These are phyloP conservation scores for Piprites chloris DNA, from an alignment of 2,113 vertebrate species.

Conservation along the genomic window DNA sequence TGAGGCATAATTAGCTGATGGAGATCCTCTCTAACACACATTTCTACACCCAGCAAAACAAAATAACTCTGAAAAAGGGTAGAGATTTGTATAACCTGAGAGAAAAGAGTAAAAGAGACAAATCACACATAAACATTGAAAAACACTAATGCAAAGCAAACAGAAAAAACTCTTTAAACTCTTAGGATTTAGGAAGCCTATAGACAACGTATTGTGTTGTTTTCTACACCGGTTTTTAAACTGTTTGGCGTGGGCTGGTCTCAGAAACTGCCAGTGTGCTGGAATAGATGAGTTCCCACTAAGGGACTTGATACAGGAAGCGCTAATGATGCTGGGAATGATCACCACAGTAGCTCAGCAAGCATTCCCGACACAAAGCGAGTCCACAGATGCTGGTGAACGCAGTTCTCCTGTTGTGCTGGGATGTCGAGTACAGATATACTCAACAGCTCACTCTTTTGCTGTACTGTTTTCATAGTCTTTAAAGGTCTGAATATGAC, in stretches of 20 bases:
- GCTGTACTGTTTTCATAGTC: slow-evolving; percentile 12
- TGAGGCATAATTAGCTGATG: background rate
- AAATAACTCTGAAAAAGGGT: background rate
- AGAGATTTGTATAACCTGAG: background rate
- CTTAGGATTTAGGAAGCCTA: background rate
- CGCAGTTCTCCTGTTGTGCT: background rate
- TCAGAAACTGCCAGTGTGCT: background rate
- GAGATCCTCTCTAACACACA: background rate
- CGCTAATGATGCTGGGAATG: background rate
- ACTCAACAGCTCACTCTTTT: background rate
- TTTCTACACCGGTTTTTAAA: background rate
- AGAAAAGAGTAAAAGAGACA: background rate
- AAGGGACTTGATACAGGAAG: background rate
- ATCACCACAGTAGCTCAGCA: background rate
- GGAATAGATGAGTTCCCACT: background rate
- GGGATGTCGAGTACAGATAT: background rate
- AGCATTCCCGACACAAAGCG: accelerated
- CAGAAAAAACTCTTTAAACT: background rate
- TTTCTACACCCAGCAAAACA: background rate
- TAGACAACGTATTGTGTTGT: background rate
- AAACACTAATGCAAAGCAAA: background rate
- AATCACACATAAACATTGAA: background rate
- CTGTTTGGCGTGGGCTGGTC: background rate
- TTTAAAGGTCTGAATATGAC: slow-evolving; percentile 34
- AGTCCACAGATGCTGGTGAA: background rate